A percentile compares a stretch with the other conserved stretches of the same genome.
Conservation (phyloP, 2,888 invertebrate species). For the Terebella lapidaria region DNA sequence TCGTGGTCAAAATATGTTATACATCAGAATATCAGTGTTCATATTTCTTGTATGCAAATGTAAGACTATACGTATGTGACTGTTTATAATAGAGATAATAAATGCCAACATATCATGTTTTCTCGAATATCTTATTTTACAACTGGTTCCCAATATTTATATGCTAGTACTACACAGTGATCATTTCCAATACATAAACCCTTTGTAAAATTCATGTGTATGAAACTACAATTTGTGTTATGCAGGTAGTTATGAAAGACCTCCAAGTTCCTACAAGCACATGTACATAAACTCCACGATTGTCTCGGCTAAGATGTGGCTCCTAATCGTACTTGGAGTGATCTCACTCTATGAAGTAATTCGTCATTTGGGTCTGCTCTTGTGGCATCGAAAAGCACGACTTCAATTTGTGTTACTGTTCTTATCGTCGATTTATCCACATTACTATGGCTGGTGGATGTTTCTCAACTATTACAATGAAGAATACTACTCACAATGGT, state of each 20-base stretch:
- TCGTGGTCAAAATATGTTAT: too few species aligned
- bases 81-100: too few species aligned
- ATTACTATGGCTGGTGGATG: constrained; percentile 53
- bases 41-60: too few species aligned
- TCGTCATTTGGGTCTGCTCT: constrained; percentile 37
- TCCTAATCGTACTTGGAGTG: constrained; percentile 25
- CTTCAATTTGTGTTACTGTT: constrained; percentile 40
- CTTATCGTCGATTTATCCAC: constrained; percentile 44
- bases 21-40: too few species aligned
- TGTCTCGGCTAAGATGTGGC: constrained; percentile 43
- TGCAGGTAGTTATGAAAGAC: constrained; percentile 46
- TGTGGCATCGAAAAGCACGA: constrained; percentile 29
- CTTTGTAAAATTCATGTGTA: too few species aligned
- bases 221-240: too few species aligned
- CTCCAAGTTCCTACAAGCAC: constrained; percentile 47
- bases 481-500: constrained; percentile 44
- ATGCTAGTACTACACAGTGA: too few species aligned
- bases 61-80: too few species aligned
- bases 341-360: constrained; percentile 44
- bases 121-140: too few species aligned
- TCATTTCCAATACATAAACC: too few species aligned
- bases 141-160: too few species aligned
- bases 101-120: too few species aligned
- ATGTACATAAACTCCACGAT: constrained; percentile 49
- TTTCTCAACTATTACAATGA: constrained; percentile 51